Conservation (phyloP, 2,888 invertebrate species). For the Steinernema scapterisci region DNA sequence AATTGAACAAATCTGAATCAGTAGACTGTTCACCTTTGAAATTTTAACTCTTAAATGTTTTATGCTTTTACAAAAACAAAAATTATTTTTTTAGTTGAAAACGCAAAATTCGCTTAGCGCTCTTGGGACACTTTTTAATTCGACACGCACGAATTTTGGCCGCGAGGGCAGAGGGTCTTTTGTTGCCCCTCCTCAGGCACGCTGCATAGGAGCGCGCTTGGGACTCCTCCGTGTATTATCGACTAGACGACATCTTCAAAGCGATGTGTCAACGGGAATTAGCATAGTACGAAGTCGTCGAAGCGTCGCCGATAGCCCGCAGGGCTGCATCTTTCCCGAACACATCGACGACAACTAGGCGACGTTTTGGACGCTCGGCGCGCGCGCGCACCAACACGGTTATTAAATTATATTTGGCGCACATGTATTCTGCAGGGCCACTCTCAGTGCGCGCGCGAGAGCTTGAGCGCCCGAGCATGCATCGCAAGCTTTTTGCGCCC, state of each 20-base stretch:
- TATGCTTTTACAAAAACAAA: not conserved
- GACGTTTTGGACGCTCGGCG: constrained; percentile 20
- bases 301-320: constrained; percentile 17
- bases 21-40: not conserved
- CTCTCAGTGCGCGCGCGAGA: not conserved
- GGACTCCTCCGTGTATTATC: constrained; percentile 22
- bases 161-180: constrained; percentile 24
- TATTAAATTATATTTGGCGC: constrained; percentile 30
- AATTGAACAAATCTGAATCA: not conserved
- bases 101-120: not conserved
- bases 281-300: constrained; percentile 33
- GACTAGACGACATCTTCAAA: constrained; percentile 32
- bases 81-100: too few relatives aligned
- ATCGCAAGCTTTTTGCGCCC: not conserved
- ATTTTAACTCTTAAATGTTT: not conserved
- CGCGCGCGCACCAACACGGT: constrained; percentile 25
- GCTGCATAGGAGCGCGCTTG: constrained; percentile 28
- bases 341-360: constrained; percentile 19
- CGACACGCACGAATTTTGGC: constrained; percentile 18
- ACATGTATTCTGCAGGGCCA: constrained; percentile 28
- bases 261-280: constrained; percentile 32
- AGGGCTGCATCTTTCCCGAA: constrained; percentile 20
- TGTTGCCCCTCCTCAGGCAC: not conserved
- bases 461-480: too few relatives aligned
- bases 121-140: not conserved